Percentiles rank a stretch among this genome's conserved stretches.
These are phyloP conservation scores for Heliopora coerulea DNA, from an alignment of 92 coral and sea anemone genomes.

Conservation along the genomic window DNA sequence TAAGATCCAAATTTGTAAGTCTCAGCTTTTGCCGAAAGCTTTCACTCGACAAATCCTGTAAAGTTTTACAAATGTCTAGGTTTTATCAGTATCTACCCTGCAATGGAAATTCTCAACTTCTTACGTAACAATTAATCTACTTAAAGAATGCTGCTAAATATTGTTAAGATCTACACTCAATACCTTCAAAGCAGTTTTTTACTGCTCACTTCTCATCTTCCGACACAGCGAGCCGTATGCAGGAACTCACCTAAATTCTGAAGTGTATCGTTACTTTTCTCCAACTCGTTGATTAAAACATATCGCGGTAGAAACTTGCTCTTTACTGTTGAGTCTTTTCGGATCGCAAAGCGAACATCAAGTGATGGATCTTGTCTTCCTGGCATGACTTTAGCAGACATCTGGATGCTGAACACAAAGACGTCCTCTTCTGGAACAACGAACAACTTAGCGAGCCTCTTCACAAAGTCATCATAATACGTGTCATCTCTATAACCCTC, in stretches of 20 bases:
- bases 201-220: no score
- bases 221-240: no score
- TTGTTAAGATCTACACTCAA: no score
- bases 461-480: conserved; percentile 47
- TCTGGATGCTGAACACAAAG: conserved; percentile 77
- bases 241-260: conserved; percentile 18
- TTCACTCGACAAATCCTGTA: no score
- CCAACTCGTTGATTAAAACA: conserved; percentile 17
- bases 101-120: no score
- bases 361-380: conserved; percentile 34
- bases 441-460: conserved; percentile 44
- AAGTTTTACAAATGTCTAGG: no score
- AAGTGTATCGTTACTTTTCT: conserved; percentile 3
- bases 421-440: conserved; percentile 39
- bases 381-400: conserved; percentile 36
- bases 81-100: no score
- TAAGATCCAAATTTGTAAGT: no score
- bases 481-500: conserved; percentile 35
- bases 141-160: no score
- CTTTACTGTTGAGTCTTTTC: conserved; percentile 35
- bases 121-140: no score
- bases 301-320: conserved; percentile 14
- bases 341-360: conserved; percentile 63
- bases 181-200: no score
- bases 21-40: no score